Evolutionary conservation across 2,888 invertebrate species (phyloP), one percentile per base, ranked within the genome.

Genomic region (Ceratothoa steindachneri): DNA sequence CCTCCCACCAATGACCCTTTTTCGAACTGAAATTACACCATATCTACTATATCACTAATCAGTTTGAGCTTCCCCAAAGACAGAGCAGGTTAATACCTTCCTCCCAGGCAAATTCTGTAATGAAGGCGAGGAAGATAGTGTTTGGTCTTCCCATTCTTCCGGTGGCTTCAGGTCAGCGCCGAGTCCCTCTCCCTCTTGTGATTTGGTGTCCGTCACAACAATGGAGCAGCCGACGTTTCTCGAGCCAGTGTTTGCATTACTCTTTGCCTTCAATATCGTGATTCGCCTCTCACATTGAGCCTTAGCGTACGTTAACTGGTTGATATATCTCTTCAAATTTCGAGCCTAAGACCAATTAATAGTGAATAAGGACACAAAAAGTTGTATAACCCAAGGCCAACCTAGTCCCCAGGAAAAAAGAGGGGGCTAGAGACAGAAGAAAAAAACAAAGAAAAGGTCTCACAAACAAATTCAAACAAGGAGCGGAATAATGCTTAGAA

Each of bases 271-370:
- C 53, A 92, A 85, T 80, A 87, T 88, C 72, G 88, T 87, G 81
- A 93, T 86, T 77, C 91, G 89, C 78, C 89, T 89, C 82, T 94
- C 93, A 83, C 93, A 93, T 81, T 91, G 90, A 4, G 87, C 88
- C 83, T 93, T 94, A 1, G 93, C 93, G 81, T 89, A 89, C 0
- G 90, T 90, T 80, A 93, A 85, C 83, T 93, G 92, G 81, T 90
- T 90, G 3, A 95, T 92, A 82, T 95, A 95, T 81, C 91, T 88
- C 83, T 91, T 92, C 12, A 95, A 85, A 83, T 95, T 93, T 81
- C 90, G 90, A 0, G 93, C 92, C 82, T 93, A 90, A 0, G 88
- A 76, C 19, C 27, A n/a, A n/a, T n/a, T n/a, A n/a, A n/a, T n/a
- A n/a, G n/a, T n/a, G n/a, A n/a, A n/a, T n/a, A n/a, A n/a, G n/a